A percentile compares a stretch with the other conserved stretches of the same genome.
phyloP scores from a whole-genome alignment of 1,140 invertebrate genomes.

The Pteromalus puparum region DNA sequence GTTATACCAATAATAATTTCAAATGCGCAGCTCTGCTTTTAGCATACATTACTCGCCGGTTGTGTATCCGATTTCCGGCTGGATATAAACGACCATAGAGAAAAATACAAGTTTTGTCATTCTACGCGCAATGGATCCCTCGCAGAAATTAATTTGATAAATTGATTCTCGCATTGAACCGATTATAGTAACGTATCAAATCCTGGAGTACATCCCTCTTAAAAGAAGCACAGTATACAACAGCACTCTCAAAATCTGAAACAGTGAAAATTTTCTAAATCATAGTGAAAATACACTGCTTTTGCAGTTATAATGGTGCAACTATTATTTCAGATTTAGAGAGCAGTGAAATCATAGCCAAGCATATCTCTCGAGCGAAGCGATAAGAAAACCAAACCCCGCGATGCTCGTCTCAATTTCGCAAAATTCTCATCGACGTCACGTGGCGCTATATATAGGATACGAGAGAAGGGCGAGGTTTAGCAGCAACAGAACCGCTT shows the following conservation, averaged over 20 bases:
- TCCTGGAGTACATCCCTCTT: too few relatives aligned
- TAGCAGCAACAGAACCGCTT: conserved; percentile 53
- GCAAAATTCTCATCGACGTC: not conserved
- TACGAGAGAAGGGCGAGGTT: not conserved
- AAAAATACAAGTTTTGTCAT: not conserved
- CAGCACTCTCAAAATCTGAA: too few relatives aligned
- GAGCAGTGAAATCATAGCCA: not conserved
- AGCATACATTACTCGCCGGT: not conserved
- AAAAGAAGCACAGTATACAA: too few relatives aligned
- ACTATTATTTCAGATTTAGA: too few relatives aligned
- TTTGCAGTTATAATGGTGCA: too few relatives aligned
- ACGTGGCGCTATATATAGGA: not conserved
- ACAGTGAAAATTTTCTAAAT: too few relatives aligned
- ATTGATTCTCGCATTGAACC: too few relatives aligned
- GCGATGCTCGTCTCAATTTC: not conserved
- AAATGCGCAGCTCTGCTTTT: not conserved
- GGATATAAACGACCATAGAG: not conserved
- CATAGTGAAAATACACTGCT: too few relatives aligned
- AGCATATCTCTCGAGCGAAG: not conserved
- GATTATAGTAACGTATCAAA: too few relatives aligned
- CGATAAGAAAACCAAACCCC: not conserved
- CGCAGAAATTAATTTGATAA: too few relatives aligned
- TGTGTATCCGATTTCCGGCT: not conserved
- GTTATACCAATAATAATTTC: not conserved
- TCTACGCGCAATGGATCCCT: not conserved